Evolutionary conservation across 2,888 invertebrate genomes (phyloP).

Genomic region (Aphodius sticticus): DNA sequence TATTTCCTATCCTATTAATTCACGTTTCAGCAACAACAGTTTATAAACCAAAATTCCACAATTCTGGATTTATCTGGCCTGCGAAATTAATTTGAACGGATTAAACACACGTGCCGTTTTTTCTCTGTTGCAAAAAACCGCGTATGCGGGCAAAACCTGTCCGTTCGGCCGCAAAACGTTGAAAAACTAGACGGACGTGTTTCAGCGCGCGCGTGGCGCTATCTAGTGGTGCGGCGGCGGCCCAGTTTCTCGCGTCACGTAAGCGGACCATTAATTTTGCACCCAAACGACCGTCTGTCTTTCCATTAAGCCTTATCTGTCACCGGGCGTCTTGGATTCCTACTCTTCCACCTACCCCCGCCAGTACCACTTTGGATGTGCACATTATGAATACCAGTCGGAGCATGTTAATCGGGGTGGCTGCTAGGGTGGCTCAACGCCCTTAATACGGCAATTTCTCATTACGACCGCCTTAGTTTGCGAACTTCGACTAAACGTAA

Average conservation of each 20-base stretch:
- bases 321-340: conserved; percentile 38
- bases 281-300: conserved; percentile 34
- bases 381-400: conserved; percentile 34
- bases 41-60: too few species aligned
- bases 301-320: conserved; percentile 39
- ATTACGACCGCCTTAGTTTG: conserved; percentile 31
- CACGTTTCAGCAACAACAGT: too few species aligned
- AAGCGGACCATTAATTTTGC: conserved; percentile 31
- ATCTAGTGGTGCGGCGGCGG: not conserved
- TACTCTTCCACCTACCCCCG: conserved; percentile 9
- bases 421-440: conserved; percentile 6
- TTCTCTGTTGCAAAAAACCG: too few species aligned
- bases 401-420: conserved; percentile 37
- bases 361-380: not conserved
- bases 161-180: too few species aligned
- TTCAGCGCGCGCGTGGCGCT: not conserved
- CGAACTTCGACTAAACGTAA: conserved; percentile 11
- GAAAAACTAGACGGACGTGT: not conserved
- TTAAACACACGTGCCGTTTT: too few species aligned
- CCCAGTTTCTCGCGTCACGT: conserved; percentile 22
- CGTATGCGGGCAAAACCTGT: too few species aligned
- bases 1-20: too few species aligned
- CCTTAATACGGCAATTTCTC: conserved; percentile 37
- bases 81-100: too few species aligned
- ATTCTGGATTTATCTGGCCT: too few species aligned